These are phyloP conservation scores for Aphis gossypii DNA, from an alignment of 1,140 invertebrate species.

Conservation along the genomic window DNA sequence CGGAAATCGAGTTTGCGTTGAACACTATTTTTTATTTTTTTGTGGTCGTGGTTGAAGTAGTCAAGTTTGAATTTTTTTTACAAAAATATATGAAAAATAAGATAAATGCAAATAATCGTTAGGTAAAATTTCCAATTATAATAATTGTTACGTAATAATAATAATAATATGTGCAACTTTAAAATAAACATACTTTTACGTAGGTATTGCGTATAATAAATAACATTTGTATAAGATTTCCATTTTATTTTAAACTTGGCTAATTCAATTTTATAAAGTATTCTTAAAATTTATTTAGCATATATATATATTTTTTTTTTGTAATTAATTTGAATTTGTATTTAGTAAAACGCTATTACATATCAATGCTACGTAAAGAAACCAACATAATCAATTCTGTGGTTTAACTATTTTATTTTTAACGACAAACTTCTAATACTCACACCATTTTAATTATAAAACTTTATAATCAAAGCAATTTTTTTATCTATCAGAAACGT, in stretches of 20 bases:
- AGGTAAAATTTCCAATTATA: not conserved
- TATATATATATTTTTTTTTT: not conserved
- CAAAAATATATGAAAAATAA: not conserved
- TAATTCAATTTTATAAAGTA: not conserved
- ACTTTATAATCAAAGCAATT: not conserved
- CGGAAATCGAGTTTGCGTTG: constrained; percentile 1
- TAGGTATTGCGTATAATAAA: not conserved
- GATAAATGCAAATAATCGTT: constrained; percentile 11
- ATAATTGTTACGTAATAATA: not conserved
- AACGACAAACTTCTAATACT: not conserved
- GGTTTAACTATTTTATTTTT: not conserved
- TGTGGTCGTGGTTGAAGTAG: not conserved
- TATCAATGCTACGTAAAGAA: not conserved
- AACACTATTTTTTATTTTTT: not conserved
- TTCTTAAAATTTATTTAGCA: too few relatives aligned
- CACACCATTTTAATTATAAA: not conserved
- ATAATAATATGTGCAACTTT: not conserved
- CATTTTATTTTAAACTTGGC: not conserved
- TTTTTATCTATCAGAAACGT: constrained; percentile 6
- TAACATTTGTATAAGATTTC: not conserved
- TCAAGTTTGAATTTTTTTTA: not conserved
- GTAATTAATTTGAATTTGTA: not conserved
- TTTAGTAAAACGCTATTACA: not conserved
- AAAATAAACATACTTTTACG: not conserved
- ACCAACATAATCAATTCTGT: not conserved